Base-by-base conservation (phyloP, 1,140 invertebrate genomes). In the Pseudomyrmex sp. region DNA sequence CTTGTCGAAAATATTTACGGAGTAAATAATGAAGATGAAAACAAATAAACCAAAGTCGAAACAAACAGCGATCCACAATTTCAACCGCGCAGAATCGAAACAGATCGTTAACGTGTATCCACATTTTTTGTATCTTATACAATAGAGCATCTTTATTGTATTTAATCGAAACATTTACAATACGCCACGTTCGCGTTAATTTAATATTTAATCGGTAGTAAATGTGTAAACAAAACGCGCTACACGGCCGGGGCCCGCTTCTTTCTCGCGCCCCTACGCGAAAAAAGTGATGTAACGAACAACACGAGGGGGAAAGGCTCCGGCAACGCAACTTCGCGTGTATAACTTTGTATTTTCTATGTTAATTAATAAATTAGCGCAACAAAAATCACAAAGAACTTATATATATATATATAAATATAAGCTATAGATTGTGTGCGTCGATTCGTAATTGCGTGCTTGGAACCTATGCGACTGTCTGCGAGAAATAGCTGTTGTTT, bases 81-180 rank as follows among this genome's bases (percentile, higher is more conserved):
- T 35, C 79, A 59, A 61, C 50, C 76, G 20, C 84, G 87, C 88
- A 90, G 87, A 80, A 84, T 86, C 70, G 87, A 86, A 84, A 85
- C 85, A 83, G 85, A 84, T 89, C 88, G 86, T 90, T 87, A 86
- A 88, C 5, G 35, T 83, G 62, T 86, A 89, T 79, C 83, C 85
- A 85, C 87, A 86, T 74, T 88, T 35, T 35, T 84, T 87, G 74
- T 69, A 74, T 88, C 68, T 79, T 75, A 72, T 54, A 80, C 74
- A 70, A 69, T 56, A 85, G 72, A 61, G 77, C 65, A 73, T 50
- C 79, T 87, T 50, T 69, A 74, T 84, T 70, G 68, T 85, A 85
- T 87, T 89, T 90, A 80, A 86, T 79, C 82, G 75, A 88, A 88
- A 87, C 84, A 89, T 90, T 90, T 85, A 82, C 80, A 75, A 66